phyloP scores from a whole-genome alignment of 2,888 invertebrate genomes.

The Andrena dorsata region DNA sequence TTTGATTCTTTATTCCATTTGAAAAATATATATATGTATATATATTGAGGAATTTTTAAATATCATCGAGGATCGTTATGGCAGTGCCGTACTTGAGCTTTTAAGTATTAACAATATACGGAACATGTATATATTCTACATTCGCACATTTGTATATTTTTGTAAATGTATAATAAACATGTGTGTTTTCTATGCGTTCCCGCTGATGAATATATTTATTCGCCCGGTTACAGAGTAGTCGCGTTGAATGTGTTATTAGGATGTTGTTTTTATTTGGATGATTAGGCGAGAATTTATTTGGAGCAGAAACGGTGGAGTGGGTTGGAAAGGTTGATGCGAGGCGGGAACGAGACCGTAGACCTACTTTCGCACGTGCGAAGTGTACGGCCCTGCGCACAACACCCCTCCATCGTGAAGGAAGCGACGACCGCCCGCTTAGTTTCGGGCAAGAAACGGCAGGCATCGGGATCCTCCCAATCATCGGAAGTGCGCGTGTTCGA shows the following conservation, averaged over 20 bases:
- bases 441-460: slow-evolving; percentile 79
- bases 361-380: slow-evolving; percentile 25
- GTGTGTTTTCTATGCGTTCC: slow-evolving; percentile 15
- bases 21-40: neutral
- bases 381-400: slow-evolving; percentile 76
- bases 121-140: neutral
- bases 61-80: too few species aligned
- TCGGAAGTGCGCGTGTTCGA: slow-evolving; percentile 48
- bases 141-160: slow-evolving; percentile 30
- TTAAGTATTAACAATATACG: neutral
- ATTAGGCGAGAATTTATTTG: neutral
- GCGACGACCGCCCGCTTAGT: slow-evolving; percentile 78
- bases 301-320: neutral
- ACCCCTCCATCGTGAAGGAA: slow-evolving; percentile 78
- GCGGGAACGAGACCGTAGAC: slow-evolving; percentile 12
- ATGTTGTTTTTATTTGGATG: neutral
- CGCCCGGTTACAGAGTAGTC: neutral
- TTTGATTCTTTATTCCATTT: neutral
- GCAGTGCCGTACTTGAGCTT: neutral
- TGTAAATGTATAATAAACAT: slow-evolving; percentile 42
- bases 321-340: neutral
- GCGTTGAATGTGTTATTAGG: neutral
- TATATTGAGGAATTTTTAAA: neutral
- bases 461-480: slow-evolving; percentile 73
- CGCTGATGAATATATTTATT: neutral